phyloP scores from a whole-genome alignment of 2,888 invertebrate species.

The Neria commutata region DNA sequence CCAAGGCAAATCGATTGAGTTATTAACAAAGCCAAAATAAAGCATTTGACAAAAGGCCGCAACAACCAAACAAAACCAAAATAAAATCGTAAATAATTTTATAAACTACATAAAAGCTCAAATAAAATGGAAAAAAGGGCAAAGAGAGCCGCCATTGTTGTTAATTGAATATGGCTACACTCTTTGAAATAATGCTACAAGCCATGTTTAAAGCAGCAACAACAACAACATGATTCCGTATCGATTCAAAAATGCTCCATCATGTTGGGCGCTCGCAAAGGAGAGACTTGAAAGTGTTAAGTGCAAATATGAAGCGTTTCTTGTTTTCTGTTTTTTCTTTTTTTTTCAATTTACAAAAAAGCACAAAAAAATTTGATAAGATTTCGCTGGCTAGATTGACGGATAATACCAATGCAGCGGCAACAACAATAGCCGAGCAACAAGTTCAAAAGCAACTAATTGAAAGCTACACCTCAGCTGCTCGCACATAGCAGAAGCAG shows the following conservation, averaged over 20 bases:
- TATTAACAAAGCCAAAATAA: constrained; percentile 13
- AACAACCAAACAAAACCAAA: constrained; percentile 16
- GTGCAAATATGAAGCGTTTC: constrained; percentile 13
- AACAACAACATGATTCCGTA: too few relatives aligned
- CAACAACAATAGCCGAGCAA: neutral
- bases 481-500: constrained; percentile 21
- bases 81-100: constrained; percentile 33
- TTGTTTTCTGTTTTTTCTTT: too few relatives aligned
- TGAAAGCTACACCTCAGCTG: constrained; percentile 27
- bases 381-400: too few relatives aligned
- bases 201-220: too few relatives aligned
- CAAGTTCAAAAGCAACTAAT: constrained; percentile 39
- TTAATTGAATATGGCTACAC: constrained; percentile 40
- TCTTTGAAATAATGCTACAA: constrained; percentile 15
- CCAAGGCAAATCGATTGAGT: constrained; percentile 14
- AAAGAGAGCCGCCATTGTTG: constrained; percentile 29
- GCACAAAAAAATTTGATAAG: neutral
- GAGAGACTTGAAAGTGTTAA: constrained; percentile 10
- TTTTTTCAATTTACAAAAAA: neutral
- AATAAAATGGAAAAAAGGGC: constrained; percentile 41
- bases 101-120: constrained; percentile 23
- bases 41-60: constrained; percentile 20
- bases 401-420: neutral
- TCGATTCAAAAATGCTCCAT: constrained; percentile 26
- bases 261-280: neutral